Evolutionary conservation across 2,797 vertebrate species (phyloP).

Genomic region (Paramormyrops hopkinsi): DNA sequence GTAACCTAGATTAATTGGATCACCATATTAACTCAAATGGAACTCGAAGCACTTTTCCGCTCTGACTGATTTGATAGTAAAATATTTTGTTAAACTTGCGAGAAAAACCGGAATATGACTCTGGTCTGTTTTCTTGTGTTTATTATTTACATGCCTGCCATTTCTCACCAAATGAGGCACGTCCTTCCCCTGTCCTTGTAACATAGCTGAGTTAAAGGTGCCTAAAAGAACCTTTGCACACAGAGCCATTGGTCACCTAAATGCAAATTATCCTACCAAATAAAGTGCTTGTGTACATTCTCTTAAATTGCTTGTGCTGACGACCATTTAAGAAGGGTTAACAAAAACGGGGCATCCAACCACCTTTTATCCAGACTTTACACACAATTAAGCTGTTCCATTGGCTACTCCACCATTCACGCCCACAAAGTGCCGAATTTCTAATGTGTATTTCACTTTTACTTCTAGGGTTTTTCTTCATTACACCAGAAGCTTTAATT

Average conservation of each 20-base stretch:
- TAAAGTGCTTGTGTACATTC: background rate
- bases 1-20: background rate
- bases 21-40: background rate
- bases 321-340: background rate
- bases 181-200: background rate
- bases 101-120: background rate
- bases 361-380: background rate
- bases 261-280: background rate
- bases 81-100: background rate
- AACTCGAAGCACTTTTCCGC: background rate
- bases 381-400: background rate
- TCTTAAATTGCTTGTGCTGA: background rate
- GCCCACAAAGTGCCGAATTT: background rate
- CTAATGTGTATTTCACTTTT: background rate
- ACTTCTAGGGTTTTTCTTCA: background rate
- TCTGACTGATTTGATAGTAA: background rate
- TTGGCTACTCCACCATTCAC: background rate
- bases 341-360: background rate
- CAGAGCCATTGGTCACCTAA: background rate
- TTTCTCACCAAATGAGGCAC: background rate
- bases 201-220: background rate
- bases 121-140: background rate
- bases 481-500: background rate
- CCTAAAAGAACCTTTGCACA: background rate
- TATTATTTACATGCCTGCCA: background rate